Evolutionary conservation across 2,797 vertebrate species (phyloP).

Genomic region (Crossoptilon crossoptilon): DNA sequence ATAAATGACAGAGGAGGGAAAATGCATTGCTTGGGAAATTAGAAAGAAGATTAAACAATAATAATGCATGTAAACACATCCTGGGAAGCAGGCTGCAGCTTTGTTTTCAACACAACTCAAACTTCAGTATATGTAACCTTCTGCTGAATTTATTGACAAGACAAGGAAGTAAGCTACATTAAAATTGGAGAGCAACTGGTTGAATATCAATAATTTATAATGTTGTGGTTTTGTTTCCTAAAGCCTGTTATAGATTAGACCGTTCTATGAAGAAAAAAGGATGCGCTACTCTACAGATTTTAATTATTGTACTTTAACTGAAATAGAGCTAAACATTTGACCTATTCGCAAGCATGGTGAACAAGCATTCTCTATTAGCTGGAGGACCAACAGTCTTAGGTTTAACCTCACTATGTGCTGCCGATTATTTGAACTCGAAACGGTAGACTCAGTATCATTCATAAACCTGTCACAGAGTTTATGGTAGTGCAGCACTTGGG

Average conservation of each 20-base stretch:
- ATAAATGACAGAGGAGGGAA: slow-evolving; percentile 61
- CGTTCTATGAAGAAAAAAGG: neutral
- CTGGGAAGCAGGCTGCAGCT: slow-evolving; percentile 19
- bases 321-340: neutral
- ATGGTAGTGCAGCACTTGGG: neutral
- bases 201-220: neutral
- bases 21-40: slow-evolving; percentile 48
- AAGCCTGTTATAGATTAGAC: neutral
- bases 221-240: neutral
- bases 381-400: neutral
- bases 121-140: neutral
- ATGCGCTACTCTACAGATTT: neutral
- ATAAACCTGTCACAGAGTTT: neutral
- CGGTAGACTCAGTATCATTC: neutral
- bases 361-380: neutral
- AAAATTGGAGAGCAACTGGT: neutral
- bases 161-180: slow-evolving; percentile 10
- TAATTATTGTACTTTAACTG: neutral
- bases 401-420: neutral
- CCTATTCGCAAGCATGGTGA: neutral
- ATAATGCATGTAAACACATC: slow-evolving; percentile 29
- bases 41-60: slow-evolving; percentile 59
- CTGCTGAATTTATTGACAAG: neutral
- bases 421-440: neutral
- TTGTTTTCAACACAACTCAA: neutral